Base-by-base conservation (phyloP, 2,888 invertebrate genomes). In the Cosmia trapezina region DNA sequence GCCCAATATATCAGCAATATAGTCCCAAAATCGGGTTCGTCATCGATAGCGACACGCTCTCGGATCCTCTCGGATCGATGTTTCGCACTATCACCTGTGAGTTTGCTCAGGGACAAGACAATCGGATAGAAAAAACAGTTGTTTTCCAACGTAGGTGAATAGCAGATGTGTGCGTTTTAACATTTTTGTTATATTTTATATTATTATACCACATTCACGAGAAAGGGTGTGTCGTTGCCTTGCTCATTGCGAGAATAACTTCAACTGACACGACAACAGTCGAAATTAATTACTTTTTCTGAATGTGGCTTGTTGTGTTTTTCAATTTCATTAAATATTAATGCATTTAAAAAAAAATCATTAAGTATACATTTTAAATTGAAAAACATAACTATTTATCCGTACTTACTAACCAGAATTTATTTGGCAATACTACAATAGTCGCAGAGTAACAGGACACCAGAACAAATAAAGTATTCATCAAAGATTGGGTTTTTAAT, bases 401-500 rank as follows among this genome's bases (percentile, higher is more conserved):
- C 81, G 73, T 91, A 95, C 93, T 94, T 91, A 94, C 94, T 95
- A 95, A 95, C 94, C 90, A 91, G 61, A 89, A 87, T 89, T 94
- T 94, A 94, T 93, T 94, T 93, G 93, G 92, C 90, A 89, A 93
- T 91, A 92, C 91, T 87, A 93, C 89, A 90, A 92, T 94, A 92
- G 91, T 89, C 88, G 92, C 92, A 93, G 94, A 93, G 89, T 92
- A 91, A 92, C 93, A 93, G 92, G 93, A 90, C 89, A 92, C 89
- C 91, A 93, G 91, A 91, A 86, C 83, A 88, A 87, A 77, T 90
- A 91, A 90, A 88, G 82, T 93, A 89, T 89, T 94, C 93, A 85
- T 89, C 94, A 93, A 96, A 96, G 93, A 94, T 95, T 93, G 96
- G 96, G 92, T 95, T 92, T 93, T 85, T 94, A 91, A 85, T 93